These are phyloP conservation scores for Aproaerema taeniolella DNA, from an alignment of 2,888 invertebrate species.

Conservation along the genomic window DNA sequence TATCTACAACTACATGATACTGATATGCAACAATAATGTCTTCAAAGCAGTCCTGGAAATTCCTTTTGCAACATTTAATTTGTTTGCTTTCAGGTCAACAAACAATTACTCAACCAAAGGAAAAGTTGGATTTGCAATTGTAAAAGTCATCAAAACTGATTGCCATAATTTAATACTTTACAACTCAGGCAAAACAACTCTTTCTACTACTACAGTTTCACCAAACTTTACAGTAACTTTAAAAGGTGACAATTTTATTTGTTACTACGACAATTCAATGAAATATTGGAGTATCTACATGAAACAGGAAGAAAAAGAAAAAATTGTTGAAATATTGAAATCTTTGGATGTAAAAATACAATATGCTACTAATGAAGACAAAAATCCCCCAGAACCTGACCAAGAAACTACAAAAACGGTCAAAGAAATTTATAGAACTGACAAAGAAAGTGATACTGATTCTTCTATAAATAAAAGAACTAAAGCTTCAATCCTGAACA, in stretches of 20 bases:
- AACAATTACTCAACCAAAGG: conserved; percentile 49
- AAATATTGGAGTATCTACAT: conserved; percentile 61
- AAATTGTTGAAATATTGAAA: conserved; percentile 40
- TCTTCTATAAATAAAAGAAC: conserved; percentile 48
- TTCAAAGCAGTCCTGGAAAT: too few species aligned
- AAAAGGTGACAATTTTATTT: conserved; percentile 46
- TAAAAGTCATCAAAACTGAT: conserved; percentile 43
- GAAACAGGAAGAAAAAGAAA: conserved; percentile 38
- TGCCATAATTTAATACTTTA: conserved; percentile 51
- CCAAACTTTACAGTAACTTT: conserved; percentile 40
- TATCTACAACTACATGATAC: conserved; percentile 6
- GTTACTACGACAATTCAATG: conserved; percentile 50
- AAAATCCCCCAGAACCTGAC: conserved; percentile 27
- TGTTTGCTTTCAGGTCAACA: conserved; percentile 40
- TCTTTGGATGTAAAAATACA: conserved; percentile 36
- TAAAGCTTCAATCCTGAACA: conserved; percentile 54
- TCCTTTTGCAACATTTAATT: conserved; percentile 1
- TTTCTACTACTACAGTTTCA: conserved; percentile 45
- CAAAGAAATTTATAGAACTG: conserved; percentile 21
- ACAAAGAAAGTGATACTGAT: conserved; percentile 56
- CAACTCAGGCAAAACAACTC: conserved; percentile 52
- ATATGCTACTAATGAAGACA: conserved; percentile 25
- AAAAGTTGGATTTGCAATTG: conserved; percentile 59
- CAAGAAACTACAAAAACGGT: conserved; percentile 13
- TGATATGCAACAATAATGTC: background rate